phyloP scores from a whole-genome alignment of 37 sponge, comb jelly and placozoan genomes.

The Diacarnus erythraeanus region DNA sequence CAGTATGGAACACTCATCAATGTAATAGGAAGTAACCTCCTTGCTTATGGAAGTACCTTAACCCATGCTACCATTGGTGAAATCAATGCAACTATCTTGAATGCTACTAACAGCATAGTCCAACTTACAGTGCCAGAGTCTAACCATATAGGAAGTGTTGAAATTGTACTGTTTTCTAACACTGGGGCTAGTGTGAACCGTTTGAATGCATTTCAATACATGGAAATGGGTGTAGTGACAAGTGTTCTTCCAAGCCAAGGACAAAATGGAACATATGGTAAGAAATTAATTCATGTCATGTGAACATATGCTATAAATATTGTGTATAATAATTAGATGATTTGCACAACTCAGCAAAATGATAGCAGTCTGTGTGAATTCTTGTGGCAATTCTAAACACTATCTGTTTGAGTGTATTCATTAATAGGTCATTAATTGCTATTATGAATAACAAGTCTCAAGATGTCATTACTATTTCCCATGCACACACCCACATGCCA shows the following conservation, averaged over 20 bases:
- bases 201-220: slow-evolving; percentile 42
- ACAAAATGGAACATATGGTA: slow-evolving; percentile 76
- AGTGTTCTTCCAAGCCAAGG: slow-evolving; percentile 37
- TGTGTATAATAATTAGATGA: no score
- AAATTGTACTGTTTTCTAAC: slow-evolving; percentile 38
- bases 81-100: slow-evolving; percentile 5
- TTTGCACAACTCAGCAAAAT: no score
- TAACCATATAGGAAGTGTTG: slow-evolving; percentile 4
- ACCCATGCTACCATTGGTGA: slow-evolving; percentile 3
- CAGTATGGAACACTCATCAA: slow-evolving; percentile 64
- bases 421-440: no score
- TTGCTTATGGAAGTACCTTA: slow-evolving; percentile 56
- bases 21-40: slow-evolving; percentile 54
- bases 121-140: slow-evolving; percentile 10
- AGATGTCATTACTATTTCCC: no score
- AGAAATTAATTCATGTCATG: neutral
- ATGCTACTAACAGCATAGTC: slow-evolving; percentile 14
- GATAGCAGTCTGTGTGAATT: no score
- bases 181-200: slow-evolving; percentile 51
- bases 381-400: no score
- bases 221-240: slow-evolving; percentile 31
- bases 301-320: no score
- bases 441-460: no score
- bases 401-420: no score
- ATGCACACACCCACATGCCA: no score